Conservation (phyloP, 2,797 vertebrate species). For the Propithecus perrieri region DNA sequence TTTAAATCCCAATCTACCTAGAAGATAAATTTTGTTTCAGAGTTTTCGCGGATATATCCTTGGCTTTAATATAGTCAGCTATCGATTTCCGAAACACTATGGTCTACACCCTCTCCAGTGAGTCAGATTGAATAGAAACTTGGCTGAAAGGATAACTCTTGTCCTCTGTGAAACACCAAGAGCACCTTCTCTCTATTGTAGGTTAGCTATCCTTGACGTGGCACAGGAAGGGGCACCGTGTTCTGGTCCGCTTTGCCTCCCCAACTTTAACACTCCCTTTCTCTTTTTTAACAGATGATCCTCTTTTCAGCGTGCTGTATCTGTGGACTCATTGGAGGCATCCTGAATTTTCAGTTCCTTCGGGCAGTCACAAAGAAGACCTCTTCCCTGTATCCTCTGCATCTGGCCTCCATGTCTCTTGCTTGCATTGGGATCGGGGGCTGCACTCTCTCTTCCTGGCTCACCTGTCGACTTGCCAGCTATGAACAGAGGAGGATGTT, state of each 20-base stretch:
- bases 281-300: slow-evolving; percentile 93
- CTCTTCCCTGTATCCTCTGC: slow-evolving; percentile 90
- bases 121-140: not conserved
- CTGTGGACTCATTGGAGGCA: slow-evolving; percentile 97
- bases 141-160: not conserved
- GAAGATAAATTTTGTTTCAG: not conserved
- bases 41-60: not conserved
- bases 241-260: not conserved
- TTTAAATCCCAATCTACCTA: not conserved
- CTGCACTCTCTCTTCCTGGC: slow-evolving; percentile 97
- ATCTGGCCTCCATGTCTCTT: slow-evolving; percentile 96
- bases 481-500: slow-evolving; percentile 99
- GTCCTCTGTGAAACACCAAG: not conserved
- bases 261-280: slow-evolving; percentile 28
- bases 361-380: slow-evolving; percentile 94
- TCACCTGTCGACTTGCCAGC: slow-evolving; percentile 97
- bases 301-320: slow-evolving; percentile 99
- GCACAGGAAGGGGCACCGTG: rapidly evolving
- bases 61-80: not conserved
- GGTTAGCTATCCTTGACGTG: not conserved
- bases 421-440: slow-evolving; percentile 96
- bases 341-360: slow-evolving; percentile 99
- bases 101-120: not conserved
- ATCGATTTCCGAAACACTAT: not conserved
- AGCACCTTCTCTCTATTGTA: too few species aligned